A percentile compares a stretch with the other conserved stretches of the same genome.
These are phyloP conservation scores for Coluber constrictor DNA, from an alignment of 2,797 vertebrate genomes.

Conservation along the genomic window DNA sequence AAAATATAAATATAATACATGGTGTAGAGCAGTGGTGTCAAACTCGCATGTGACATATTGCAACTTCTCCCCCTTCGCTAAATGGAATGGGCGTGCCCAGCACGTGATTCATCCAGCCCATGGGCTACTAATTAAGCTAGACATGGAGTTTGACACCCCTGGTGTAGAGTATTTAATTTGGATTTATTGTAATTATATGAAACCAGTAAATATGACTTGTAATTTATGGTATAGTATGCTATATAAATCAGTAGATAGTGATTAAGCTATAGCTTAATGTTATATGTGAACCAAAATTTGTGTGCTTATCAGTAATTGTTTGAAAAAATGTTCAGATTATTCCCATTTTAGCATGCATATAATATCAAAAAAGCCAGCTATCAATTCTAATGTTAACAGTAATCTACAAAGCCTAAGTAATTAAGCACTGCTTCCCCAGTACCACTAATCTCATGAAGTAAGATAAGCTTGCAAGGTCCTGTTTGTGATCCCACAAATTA, in stretches of 20 bases:
- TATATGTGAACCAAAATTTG: not conserved
- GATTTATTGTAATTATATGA: not conserved
- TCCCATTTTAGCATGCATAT: not conserved
- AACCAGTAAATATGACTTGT: not conserved
- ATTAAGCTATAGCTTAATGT: not conserved
- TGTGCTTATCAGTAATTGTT: not conserved
- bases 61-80: too few relatives aligned
- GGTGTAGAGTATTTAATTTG: not conserved
- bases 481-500: not conserved
- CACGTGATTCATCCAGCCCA: too few relatives aligned
- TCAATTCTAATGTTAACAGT: not conserved
- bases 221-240: not conserved
- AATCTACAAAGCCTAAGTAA: not conserved
- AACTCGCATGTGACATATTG: too few relatives aligned
- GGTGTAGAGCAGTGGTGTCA: too few relatives aligned
- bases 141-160: not conserved
- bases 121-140: too few relatives aligned
- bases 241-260: not conserved
- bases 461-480: not conserved
- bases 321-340: not conserved
- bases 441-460: not conserved
- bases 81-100: too few relatives aligned
- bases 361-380: not conserved
- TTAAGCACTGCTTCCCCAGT: not conserved
- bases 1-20: too few relatives aligned